Base-by-base conservation (phyloP, 1,140 invertebrate species). In the Phenacoccus solenopsis region DNA sequence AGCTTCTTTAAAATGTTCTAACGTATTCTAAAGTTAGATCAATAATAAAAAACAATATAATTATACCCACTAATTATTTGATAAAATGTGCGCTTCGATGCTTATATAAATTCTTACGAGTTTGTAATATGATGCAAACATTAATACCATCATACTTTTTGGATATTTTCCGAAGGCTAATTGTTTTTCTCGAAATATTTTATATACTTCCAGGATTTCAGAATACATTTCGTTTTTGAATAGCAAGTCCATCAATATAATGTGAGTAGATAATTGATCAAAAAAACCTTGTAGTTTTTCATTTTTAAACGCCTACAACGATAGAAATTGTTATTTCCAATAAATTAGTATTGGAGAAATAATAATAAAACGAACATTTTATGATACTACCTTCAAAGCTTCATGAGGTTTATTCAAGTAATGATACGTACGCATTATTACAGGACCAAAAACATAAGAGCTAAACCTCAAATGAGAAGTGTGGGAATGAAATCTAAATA, bases 351-450 rank as follows among this genome's bases (percentile, higher is more conserved):
- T 5, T 16, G 27, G 7, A 10, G 24, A 32, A 30, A 30, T 22
- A 25, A 13, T 21, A 69, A 59, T 25, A 61, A 67, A 72, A 71
- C 22, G 69, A 72, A 67, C 56, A 67, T 28, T 67, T 35, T 9
- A 64, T 71, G 5, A 1, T 57, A 3, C 49, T 72, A 84, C 80
- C 74, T 86, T 73, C 4, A 89, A 73, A 21, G 90, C 90, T 68
- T 84, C 75, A 68, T 86, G 80, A 22, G 88, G 85, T 75, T 87
- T 83, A 76, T 91, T 85, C 7, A 91, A 76, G 74, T 84, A 79
- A 76, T 91, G 80, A 72, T 87, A 87, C 79, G 90, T 82, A 74
- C 91, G 81, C 90, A 94, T 91, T 0, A 90, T 81, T 10, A 93
- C 85, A 21, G 91, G 90, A 0, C 91, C 91, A 85, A 93, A 93